Percentiles rank a stretch among this genome's conserved stretches.
These are phyloP conservation scores for Temnothorax rugatulus DNA, from an alignment of 2,888 invertebrate genomes.

Conservation along the genomic window DNA sequence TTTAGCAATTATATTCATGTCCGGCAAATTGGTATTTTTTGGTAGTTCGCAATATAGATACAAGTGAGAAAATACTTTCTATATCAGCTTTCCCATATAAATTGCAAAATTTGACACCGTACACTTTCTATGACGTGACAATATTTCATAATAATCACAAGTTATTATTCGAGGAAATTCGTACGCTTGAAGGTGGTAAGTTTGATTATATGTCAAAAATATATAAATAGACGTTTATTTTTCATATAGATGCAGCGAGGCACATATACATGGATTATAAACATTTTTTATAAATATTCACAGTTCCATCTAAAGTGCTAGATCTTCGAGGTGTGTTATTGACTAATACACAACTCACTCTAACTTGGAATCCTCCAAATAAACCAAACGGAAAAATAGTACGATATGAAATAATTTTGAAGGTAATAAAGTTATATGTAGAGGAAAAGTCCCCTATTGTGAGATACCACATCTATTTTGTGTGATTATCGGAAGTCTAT, in stretches of 20 bases:
- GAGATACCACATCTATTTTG: too few relatives aligned
- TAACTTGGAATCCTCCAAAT: conserved; percentile 72
- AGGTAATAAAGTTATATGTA: conserved; percentile 62
- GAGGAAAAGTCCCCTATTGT: too few relatives aligned
- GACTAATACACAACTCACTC: neutral
- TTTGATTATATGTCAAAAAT: neutral
- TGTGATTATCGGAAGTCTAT: too few relatives aligned
- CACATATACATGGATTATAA: neutral
- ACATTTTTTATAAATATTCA: neutral
- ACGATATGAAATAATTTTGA: conserved; percentile 66
- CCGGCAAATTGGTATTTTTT: conserved; percentile 72
- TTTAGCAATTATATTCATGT: conserved; percentile 61
- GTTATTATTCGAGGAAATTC: conserved; percentile 44
- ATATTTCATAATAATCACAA: conserved; percentile 28
- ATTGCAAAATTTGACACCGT: conserved; percentile 52
- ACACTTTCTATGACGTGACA: conserved; percentile 59
- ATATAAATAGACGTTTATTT: neutral
- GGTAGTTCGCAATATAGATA: conserved; percentile 19
- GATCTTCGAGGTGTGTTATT: conserved; percentile 12
- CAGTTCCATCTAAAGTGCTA: conserved; percentile 69
- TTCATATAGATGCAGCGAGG: too few relatives aligned
- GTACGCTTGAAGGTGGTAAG: conserved; percentile 74
- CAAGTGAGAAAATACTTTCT: neutral
- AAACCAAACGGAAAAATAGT: conserved; percentile 65
- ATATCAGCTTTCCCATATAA: conserved; percentile 57